Conservation (phyloP, 2,888 invertebrate genomes). For the Hybos culiciformis region DNA sequence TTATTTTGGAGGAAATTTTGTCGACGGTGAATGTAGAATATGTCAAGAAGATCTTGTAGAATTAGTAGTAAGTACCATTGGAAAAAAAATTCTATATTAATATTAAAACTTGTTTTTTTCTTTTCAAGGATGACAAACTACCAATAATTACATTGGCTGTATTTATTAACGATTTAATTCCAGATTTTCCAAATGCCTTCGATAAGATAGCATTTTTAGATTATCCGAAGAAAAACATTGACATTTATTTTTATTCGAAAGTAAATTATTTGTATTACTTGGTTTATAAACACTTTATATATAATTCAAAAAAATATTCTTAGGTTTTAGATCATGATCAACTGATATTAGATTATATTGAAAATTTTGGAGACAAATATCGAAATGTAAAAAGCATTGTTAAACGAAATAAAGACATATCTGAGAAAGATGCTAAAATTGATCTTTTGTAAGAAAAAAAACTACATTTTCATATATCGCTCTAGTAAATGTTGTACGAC, state of each 20-base stretch:
- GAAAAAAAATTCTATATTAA: not conserved
- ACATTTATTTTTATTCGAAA: constrained; percentile 69
- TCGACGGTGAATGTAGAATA: constrained; percentile 53
- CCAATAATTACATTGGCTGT: constrained; percentile 60
- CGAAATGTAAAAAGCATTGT: constrained; percentile 50
- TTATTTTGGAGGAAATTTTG: constrained; percentile 79
- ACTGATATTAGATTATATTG: constrained; percentile 48
- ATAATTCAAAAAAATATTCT: constrained; percentile 17
- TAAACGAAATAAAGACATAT: too few relatives aligned
- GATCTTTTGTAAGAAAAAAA: too few relatives aligned
- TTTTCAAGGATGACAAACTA: constrained; percentile 42
- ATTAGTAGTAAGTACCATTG: constrained; percentile 37
- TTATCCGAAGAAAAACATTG: constrained; percentile 79
- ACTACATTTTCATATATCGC: constrained; percentile 51
- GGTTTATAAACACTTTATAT: not conserved
- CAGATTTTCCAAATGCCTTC: constrained; percentile 84
- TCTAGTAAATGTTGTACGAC: constrained; percentile 59
- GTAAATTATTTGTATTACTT: constrained; percentile 28
- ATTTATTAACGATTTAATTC: constrained; percentile 75
- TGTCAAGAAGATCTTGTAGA: constrained; percentile 47
- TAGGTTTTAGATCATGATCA: constrained; percentile 54
- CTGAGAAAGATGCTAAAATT: too few relatives aligned
- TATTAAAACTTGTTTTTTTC: not conserved
- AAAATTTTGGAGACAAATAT: constrained; percentile 43
- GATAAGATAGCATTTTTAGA: constrained; percentile 52